These are phyloP conservation scores for Phytoseiulus persimilis DNA, from an alignment of 2,888 invertebrate genomes.

Conservation along the genomic window DNA sequence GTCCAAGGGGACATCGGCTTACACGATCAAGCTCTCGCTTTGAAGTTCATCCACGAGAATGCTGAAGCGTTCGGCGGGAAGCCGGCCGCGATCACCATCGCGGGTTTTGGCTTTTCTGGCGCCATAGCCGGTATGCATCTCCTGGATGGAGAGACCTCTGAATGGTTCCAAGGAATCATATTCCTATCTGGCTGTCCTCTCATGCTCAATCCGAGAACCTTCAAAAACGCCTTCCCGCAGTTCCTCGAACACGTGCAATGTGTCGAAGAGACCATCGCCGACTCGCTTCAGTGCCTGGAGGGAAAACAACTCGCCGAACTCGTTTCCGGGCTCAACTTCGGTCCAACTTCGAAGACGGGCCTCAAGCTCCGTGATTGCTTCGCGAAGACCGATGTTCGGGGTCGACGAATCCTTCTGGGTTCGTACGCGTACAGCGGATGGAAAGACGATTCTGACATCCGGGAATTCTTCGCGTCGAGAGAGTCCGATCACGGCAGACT, in stretches of 20 bases:
- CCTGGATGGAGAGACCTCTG: background rate
- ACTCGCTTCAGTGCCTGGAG: background rate
- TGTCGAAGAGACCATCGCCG: background rate
- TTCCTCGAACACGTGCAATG: background rate
- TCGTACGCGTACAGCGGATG: constrained; percentile 16
- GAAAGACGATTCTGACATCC: background rate
- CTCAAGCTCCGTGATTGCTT: background rate
- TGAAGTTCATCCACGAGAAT: constrained; percentile 10
- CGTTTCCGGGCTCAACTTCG: background rate
- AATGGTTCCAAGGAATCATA: background rate
- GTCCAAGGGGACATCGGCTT: constrained; percentile 15
- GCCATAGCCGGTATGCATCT: constrained; percentile 18
- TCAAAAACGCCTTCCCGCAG: background rate
- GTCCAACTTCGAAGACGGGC: background rate
- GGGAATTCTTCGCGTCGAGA: background rate
- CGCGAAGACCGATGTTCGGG: background rate
- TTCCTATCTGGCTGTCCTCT: background rate
- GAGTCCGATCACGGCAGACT: background rate
- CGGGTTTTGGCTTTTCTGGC: constrained; percentile 20
- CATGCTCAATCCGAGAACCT: background rate
- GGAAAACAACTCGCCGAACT: background rate
- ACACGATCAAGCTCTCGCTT: constrained; percentile 14
- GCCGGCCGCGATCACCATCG: background rate
- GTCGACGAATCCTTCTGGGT: background rate
- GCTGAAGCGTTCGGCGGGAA: constrained; percentile 10